Evolutionary conservation across 1,140 invertebrate species (phyloP), one percentile per base, ranked within the genome.

Genomic region (Lerema accius): DNA sequence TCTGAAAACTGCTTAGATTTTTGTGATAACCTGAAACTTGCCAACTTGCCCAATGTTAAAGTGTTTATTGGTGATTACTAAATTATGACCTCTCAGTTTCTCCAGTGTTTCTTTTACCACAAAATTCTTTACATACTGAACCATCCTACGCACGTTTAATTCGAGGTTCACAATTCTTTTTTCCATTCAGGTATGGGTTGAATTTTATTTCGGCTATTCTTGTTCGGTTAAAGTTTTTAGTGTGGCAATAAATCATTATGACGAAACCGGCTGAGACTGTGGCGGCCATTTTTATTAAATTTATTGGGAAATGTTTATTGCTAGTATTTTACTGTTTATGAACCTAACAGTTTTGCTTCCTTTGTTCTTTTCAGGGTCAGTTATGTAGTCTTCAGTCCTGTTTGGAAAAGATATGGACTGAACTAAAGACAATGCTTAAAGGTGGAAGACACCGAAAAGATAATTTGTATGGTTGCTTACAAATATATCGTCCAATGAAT

Each of bases 241-340:
- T 53, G 32, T 40, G 50, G 32, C 50, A 16, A 53, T 53, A 53
- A 53, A 53, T 53, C 50, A 53, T 23, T 53, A 35, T 37, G 48
- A 50, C 48, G 48, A 28, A 17, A 16, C 48, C 35, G 48, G 15
- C 3, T 35, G 28, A 16, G 48, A 37, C 28, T 50, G 48, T 10
- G 26, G 16, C 48, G 28, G 16, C 35, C 10, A 37, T 37, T 37
- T 37, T 37, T 9, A 37, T 32, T 7, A 37, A 37, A 37, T n/a
- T 37, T 37, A 37, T 37, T 37, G 35, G n/a, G 10, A 37, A 37
- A 37, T 37, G 35, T 37, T 37, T 37, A 37, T 37, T 37, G 35
- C 35, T 11, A 37, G 35, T 37, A 37, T 37, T n/a, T 37, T 11
- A 37, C n/a, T n/a, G 35, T 32, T 37, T 37, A 37, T 37, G 35